These are phyloP conservation scores for Cenopis cana DNA, from an alignment of 2,888 invertebrate species.

Conservation along the genomic window DNA sequence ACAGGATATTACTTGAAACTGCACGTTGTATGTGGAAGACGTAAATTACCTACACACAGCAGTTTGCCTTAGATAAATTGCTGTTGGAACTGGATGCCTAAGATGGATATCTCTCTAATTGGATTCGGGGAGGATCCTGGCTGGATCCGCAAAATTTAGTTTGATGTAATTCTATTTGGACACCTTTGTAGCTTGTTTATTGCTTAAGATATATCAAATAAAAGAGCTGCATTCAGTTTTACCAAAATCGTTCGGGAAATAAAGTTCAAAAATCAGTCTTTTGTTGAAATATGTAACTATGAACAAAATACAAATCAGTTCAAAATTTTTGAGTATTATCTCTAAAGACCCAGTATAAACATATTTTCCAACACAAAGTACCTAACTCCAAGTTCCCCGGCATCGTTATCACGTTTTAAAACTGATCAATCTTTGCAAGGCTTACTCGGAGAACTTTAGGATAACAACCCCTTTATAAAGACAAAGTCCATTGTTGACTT, in stretches of 20 bases:
- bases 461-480: constrained; percentile 30
- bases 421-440: constrained; percentile 30
- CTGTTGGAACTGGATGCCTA: constrained; percentile 43
- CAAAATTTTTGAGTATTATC: not conserved
- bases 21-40: constrained; percentile 28
- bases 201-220: not conserved
- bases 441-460: constrained; percentile 31
- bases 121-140: constrained; percentile 57
- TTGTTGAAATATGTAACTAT: not conserved
- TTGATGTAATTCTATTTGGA: constrained; percentile 27
- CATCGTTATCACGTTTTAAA: constrained; percentile 39
- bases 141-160: constrained; percentile 38
- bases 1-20: constrained; percentile 33
- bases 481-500: constrained; percentile 36
- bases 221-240: too few species aligned
- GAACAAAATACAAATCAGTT: not conserved
- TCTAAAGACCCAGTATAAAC: not conserved
- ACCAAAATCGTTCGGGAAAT: too few species aligned
- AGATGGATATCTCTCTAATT: constrained; percentile 56
- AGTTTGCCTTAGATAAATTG: constrained; percentile 46
- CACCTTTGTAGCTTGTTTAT: constrained; percentile 23
- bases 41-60: constrained; percentile 41
- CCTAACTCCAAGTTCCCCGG: constrained; percentile 13
- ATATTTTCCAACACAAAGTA: constrained; percentile 1
- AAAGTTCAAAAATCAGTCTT: too few species aligned